Conservation (phyloP, 2,888 invertebrate species). For the Ennomos erosarius region DNA sequence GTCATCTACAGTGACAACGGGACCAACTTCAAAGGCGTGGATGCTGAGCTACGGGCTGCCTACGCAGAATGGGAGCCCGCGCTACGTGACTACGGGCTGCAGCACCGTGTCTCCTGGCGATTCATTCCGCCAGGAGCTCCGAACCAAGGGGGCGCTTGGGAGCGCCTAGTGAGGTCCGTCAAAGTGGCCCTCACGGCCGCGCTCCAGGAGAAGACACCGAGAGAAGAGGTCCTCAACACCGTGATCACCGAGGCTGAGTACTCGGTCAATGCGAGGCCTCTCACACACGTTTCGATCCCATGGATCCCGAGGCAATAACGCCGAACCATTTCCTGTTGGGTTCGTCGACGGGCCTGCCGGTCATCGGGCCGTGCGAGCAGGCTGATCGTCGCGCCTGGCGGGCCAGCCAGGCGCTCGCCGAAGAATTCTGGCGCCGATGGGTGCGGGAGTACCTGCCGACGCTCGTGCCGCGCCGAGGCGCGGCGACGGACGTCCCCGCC, state of each 20-base stretch:
- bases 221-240: neutral
- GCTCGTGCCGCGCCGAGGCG: neutral
- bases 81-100: constrained; percentile 1
- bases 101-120: neutral
- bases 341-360: neutral
- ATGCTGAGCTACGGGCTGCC: neutral
- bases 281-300: neutral
- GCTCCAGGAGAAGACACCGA: too few relatives aligned
- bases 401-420: neutral
- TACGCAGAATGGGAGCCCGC: neutral
- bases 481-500: neutral
- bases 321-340: constrained; percentile 1
- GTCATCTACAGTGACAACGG: neutral
- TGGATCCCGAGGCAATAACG: neutral
- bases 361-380: neutral
- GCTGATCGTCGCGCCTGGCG: neutral
- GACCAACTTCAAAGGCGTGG: neutral
- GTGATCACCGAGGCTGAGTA: neutral
- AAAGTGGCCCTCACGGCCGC: neutral
- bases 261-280: neutral
- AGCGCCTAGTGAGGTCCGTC: neutral
- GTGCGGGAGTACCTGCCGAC: neutral
- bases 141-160: neutral
- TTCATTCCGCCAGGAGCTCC: neutral
- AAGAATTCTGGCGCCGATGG: neutral